Base-by-base conservation (phyloP, 2,113 vertebrate species). In the Amia ocellicauda region DNA sequence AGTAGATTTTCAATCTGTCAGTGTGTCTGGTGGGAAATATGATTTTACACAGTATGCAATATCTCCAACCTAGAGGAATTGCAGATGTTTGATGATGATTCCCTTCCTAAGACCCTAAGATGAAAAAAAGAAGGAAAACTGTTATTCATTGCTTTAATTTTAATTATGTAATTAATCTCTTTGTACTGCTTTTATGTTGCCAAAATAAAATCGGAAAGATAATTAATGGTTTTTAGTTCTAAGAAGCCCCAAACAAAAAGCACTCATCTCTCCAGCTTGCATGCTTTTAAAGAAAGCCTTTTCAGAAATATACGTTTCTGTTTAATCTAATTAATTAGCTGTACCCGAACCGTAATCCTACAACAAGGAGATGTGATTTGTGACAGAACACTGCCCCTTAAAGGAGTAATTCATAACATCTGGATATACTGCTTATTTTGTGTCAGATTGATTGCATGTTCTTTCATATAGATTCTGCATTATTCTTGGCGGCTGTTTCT, bases 41-140 rank as follows among this genome's bases (percentile, higher is more conserved):
- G 31, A 36, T 36, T 36, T 36, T 36, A 5, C 31, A 36, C 11
- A 36, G 31, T 36, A 36, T 36, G 11, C 11, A 36, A n/a, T n/a
- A n/a, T n/a, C n/a, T n/a, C n/a, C n/a, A n/a, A n/a, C n/a, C n/a
- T n/a, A n/a, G n/a, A n/a, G n/a, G n/a, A 26, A 26, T 26, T 53
- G 51, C 16, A 16, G 51, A 53, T 53, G 51, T 53, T 53, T 23
- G 51, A 53, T 53, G 51, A 53, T 53, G 22, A 11, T 53, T 53
- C 51, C 51, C 3, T 14, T 26, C 9, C 20, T 1, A 14, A 13
- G 11, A 13, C 27, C 51, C 51, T 26, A 7, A 13, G 51, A 53
- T 26, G 51, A 22, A 53, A 9, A 53, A 27, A 26, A 26, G 24
- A 53, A 53, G 27, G 51, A 53, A 53, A 53, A 26, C 27, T 26